phyloP scores from a whole-genome alignment of 2,888 invertebrate genomes.

The Branchinecta sandiegonensis region DNA sequence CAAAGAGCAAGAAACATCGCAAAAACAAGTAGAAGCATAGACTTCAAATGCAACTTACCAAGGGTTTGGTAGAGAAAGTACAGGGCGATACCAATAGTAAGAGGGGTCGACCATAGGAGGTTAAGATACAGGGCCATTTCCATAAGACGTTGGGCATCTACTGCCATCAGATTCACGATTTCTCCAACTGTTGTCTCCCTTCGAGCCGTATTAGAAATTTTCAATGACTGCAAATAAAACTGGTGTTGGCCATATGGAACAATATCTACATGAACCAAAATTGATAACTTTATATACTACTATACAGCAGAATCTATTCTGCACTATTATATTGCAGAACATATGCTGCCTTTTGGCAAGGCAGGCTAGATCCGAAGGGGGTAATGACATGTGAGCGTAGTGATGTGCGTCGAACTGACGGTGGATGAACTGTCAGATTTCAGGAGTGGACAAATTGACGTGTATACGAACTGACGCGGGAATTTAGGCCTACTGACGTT shows the following conservation, averaged over 20 bases:
- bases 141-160: slow-evolving; percentile 31
- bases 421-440: too few species aligned
- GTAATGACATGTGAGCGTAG: too few species aligned
- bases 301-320: background rate
- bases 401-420: too few species aligned
- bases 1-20: background rate
- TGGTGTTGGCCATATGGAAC: slow-evolving; percentile 4
- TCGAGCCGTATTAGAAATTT: slow-evolving; percentile 28
- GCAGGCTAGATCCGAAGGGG: too few species aligned
- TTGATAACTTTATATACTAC: slow-evolving; percentile 8
- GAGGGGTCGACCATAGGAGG: slow-evolving; percentile 32
- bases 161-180: slow-evolving; percentile 33
- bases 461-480: too few species aligned
- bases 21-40: background rate
- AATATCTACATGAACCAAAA: slow-evolving; percentile 5
- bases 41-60: slow-evolving; percentile 22
- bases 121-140: slow-evolving; percentile 30
- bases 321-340: background rate
- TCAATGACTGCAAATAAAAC: slow-evolving; percentile 26
- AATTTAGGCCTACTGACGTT: too few species aligned
- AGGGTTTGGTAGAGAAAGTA: slow-evolving; percentile 30
- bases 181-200: slow-evolving; percentile 32
- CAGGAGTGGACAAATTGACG: too few species aligned
- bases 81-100: slow-evolving; percentile 36
- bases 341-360: background rate